Percentiles rank a stretch among this genome's conserved stretches.
These are phyloP conservation scores for Sminthurinus signatus DNA, from an alignment of 1,140 invertebrate species.

Conservation along the genomic window DNA sequence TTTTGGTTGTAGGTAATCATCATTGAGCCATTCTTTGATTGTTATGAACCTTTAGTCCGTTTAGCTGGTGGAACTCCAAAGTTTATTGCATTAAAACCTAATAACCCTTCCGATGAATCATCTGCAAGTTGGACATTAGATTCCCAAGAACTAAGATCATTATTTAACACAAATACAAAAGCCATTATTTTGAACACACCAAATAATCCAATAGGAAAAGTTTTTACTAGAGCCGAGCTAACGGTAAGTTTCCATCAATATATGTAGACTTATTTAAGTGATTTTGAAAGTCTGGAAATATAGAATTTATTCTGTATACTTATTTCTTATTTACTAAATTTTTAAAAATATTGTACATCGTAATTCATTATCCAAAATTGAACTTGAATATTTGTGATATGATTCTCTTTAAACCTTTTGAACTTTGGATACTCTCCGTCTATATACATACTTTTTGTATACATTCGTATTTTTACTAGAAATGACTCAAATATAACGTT, in stretches of 20 bases:
- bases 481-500: no score
- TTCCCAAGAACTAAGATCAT: constrained; percentile 64
- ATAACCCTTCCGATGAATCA: constrained; percentile 51
- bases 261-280: no score
- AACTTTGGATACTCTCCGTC: no score
- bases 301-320: no score
- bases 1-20: constrained; percentile 70
- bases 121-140: constrained; percentile 89
- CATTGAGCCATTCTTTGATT: constrained; percentile 97
- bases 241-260: constrained; percentile 33
- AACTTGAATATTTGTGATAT: no score
- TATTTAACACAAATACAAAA: constrained; percentile 91
- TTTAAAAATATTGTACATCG: no score
- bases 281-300: no score
- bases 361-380: no score
- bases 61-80: constrained; percentile 78
- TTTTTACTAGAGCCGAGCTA: constrained; percentile 65
- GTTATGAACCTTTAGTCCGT: constrained; percentile 88
- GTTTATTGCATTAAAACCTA: constrained; percentile 79
- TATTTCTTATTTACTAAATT: no score
- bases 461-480: no score
- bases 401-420: no score
- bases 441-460: no score
- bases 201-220: constrained; percentile 92
- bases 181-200: constrained; percentile 93